A percentile compares a stretch with the other conserved stretches of the same genome.
phyloP scores from a whole-genome alignment of 2,113 vertebrate species.

The Orycteropus afer region DNA sequence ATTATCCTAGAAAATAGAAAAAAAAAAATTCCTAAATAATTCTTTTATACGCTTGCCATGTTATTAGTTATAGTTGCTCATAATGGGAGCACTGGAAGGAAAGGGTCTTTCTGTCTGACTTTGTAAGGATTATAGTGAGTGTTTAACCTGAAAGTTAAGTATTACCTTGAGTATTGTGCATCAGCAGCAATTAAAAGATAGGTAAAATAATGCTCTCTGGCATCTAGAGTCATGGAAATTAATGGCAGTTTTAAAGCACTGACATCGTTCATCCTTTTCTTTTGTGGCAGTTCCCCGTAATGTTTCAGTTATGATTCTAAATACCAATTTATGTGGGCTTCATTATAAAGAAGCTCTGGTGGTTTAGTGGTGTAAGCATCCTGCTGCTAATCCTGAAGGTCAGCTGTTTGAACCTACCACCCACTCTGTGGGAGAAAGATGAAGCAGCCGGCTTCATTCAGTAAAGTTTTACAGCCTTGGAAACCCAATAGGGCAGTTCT shows the following conservation, averaged over 20 bases:
- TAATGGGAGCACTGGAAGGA: background rate
- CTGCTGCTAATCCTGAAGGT: too few species aligned
- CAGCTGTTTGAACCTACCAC: too few species aligned
- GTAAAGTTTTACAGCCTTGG: too few species aligned
- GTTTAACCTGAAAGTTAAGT: background rate
- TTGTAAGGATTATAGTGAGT: background rate
- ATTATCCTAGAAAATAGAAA: background rate
- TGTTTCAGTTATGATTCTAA: background rate
- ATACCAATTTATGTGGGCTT: background rate
- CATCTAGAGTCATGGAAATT: background rate
- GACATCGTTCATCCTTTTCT: background rate
- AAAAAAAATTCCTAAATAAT: constrained; percentile 2
- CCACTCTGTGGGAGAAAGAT: too few species aligned
- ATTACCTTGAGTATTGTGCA: background rate
- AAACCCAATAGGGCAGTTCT: too few species aligned
- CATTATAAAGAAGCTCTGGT: too few species aligned
- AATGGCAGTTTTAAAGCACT: constrained; percentile 12
- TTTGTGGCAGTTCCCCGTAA: background rate
- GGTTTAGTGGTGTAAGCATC: too few species aligned
- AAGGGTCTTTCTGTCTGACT: background rate
- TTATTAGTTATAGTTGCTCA: background rate
- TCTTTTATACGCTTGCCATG: background rate
- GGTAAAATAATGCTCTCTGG: background rate
- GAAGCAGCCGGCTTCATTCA: too few species aligned
- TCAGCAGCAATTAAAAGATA: background rate